Evolutionary conservation across 2,888 invertebrate genomes (phyloP), one percentile per base, ranked within the genome.

Genomic region (Papilio protenor): DNA sequence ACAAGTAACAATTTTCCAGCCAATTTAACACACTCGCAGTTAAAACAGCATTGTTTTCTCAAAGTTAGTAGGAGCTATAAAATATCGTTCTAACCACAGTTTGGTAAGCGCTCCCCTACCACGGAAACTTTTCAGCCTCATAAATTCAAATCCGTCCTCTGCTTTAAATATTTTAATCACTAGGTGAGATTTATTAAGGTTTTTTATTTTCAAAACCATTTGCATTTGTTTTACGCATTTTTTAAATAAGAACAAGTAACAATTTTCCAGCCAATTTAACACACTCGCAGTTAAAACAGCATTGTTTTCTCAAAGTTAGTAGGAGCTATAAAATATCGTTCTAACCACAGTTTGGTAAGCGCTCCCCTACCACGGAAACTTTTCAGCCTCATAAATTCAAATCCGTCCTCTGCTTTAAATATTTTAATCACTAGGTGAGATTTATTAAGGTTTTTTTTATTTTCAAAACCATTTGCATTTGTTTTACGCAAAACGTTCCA

Each of bases 281-380:
- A 45, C 10, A 61, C 33, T 16, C 45, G 61, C 27, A 74, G 27
- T 59, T 59, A 57, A 73, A 40, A 57, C n/a, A 12, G 21, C 40
- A 64, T 21, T 61, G 66, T 66, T 69, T 75, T 75, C 75, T 52
- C 33, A 57, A 59, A 73, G 69, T 75, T 5, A 23, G n/a, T 75
- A 21, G 33, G 4, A 75, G 64, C 45, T 76, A 72, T 76, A 64
- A 76, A 76, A 76, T 74, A 45, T 47, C 73, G 64, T 59, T 73
- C 45, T 16, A 59, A 55, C 69, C 73, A 27, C 45, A 33, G 49
- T 64, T 64, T 40, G 40, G 33, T 72, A 40, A 64, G n/a, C 76
- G 49, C 21, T 10, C 59, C 33, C 40, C 52, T 33, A 21, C 73
- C 59, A 47, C 11, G 47, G n/a, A 23, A 49, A 61, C 47, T 74